Base-by-base conservation (phyloP, 2,888 invertebrate genomes). In the Hipparchia sbordonii region DNA sequence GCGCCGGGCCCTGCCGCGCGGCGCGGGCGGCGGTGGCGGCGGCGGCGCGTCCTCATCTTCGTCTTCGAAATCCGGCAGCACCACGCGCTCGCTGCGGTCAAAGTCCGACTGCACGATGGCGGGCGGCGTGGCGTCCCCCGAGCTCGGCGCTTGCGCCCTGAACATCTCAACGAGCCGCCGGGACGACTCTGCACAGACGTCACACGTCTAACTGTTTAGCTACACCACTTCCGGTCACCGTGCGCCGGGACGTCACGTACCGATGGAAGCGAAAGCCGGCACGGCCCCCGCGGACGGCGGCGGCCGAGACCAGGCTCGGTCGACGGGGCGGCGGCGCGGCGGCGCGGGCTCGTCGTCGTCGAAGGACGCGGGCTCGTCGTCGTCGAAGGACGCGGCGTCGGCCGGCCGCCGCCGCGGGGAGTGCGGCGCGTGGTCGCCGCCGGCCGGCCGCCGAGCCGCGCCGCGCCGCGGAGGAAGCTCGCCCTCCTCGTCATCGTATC, bases 91-190 rank as follows among this genome's bases (percentile, higher is more conserved):
- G 70, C 79, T 79, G 61, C 46, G 67, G 68, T 80, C 80, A 74
- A 75, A 74, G 57, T 71, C 74, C 2, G 79, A 77, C n/a, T 85
- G 80, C n/a, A 88, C 77, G 59, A 82, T 81, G 0, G 91, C 89
- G 9, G 90, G 91, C 60, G 87, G 23, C 23, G 23, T 23, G 23
- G 23, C 79, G 45, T 80, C 77, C 0, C 88, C 87, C 6, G 83
- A 77, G 0, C 70, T 67, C 0, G 88, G 84, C 67, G 70, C 72
- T 74, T 89, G 88, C 68, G 77, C 82, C 4, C 80, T 85, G 83
- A 86, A 91, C 78, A 84, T 76, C 79, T 84, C 82, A 67, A 91
- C 77, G 61, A 90, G 80, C 65, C 83, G 77, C 71, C 77, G 77
- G 0, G 90, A 85, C 46, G 85, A 79, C n/a, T 79, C 91, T 59